Evolutionary conservation across 2,797 vertebrate species (phyloP).

Genomic region (Cynopterus sphinx): DNA sequence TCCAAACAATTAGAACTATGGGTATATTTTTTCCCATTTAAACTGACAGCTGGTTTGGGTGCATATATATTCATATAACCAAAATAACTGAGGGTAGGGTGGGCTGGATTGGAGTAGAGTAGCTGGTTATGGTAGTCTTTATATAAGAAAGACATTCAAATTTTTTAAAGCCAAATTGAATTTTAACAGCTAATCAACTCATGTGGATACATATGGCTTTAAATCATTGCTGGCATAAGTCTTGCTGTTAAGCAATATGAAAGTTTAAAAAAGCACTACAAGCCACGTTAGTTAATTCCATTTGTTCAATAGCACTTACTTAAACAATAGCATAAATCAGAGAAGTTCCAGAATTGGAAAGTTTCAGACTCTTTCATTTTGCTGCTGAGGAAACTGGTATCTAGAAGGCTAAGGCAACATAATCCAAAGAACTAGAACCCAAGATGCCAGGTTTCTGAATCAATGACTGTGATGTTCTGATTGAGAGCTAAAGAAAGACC

Average conservation of each 20-base stretch:
- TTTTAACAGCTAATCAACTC: slow-evolving; percentile 27
- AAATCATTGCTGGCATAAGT: slow-evolving; percentile 8
- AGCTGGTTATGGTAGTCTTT: background rate
- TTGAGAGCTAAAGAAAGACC: background rate
- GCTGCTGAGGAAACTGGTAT: background rate
- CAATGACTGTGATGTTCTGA: background rate
- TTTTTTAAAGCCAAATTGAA: slow-evolving; percentile 46
- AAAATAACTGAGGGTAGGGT: background rate
- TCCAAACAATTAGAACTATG: background rate
- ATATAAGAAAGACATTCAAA: background rate
- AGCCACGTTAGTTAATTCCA: slow-evolving; percentile 27
- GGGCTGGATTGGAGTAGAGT: background rate
- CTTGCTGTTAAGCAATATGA: slow-evolving; percentile 18
- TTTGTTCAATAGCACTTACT: slow-evolving; percentile 40
- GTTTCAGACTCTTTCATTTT: background rate
- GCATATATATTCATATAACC: background rate
- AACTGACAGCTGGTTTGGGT: background rate
- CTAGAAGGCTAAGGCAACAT: background rate
- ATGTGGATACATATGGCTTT: slow-evolving; percentile 22
- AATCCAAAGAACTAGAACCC: background rate
- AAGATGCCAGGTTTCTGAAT: background rate
- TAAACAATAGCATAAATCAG: background rate
- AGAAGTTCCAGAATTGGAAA: slow-evolving; percentile 10
- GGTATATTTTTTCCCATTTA: background rate
- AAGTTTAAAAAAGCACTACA: background rate